These are phyloP conservation scores for Noctuana brunneofusca DNA, from an alignment of 2,888 invertebrate genomes.

Conservation along the genomic window DNA sequence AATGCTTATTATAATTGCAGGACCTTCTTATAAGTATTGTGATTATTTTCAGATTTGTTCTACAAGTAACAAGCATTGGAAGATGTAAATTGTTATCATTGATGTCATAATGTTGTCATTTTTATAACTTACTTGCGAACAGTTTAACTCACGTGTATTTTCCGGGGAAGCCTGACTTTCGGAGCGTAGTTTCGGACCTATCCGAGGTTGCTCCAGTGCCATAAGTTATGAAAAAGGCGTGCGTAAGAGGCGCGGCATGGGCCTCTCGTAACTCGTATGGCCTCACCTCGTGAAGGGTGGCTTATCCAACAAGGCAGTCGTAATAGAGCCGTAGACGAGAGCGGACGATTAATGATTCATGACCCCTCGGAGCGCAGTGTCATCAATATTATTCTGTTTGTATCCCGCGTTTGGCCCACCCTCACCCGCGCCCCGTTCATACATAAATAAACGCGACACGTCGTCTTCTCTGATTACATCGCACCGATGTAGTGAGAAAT, in stretches of 20 bases:
- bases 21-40: background rate
- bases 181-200: too few relatives aligned
- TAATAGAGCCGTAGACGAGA: constrained; percentile 81
- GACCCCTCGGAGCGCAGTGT: constrained; percentile 82
- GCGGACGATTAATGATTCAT: constrained; percentile 83
- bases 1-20: background rate
- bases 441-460: constrained; percentile 83
- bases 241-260: constrained; percentile 46
- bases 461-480: constrained; percentile 84
- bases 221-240: constrained; percentile 53
- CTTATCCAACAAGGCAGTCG: constrained; percentile 77
- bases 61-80: too few relatives aligned
- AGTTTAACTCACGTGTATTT: too few relatives aligned
- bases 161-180: too few relatives aligned
- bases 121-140: too few relatives aligned
- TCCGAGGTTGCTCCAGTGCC: background rate
- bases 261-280: constrained; percentile 44
- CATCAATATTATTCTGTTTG: constrained; percentile 84
- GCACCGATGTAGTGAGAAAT: constrained; percentile 82
- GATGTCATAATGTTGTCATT: too few relatives aligned
- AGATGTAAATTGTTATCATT: too few relatives aligned
- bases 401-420: constrained; percentile 79
- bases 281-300: constrained; percentile 71
- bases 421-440: constrained; percentile 80
- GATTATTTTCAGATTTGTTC: background rate